Conservation (phyloP, 2,797 vertebrate genomes). For the Alfaro cultratus region DNA sequence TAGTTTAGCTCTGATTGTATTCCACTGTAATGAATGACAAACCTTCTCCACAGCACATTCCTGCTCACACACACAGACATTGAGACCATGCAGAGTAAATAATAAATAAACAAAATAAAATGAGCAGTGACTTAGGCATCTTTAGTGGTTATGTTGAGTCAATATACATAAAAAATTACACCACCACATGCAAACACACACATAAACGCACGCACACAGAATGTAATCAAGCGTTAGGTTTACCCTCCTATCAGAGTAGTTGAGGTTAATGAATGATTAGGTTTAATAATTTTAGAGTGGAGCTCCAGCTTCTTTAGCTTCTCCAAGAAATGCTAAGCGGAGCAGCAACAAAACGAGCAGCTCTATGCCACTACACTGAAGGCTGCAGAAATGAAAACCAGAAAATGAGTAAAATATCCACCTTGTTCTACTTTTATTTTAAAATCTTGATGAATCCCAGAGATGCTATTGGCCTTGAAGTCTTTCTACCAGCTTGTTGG, state of each 20-base stretch:
- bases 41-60: constrained; percentile 53
- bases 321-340: constrained; percentile 64
- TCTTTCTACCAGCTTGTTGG: neutral
- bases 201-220: constrained; percentile 29
- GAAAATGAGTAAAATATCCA: neutral
- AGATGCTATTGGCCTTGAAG: constrained; percentile 3
- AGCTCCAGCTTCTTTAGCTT: constrained; percentile 64
- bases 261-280: constrained; percentile 82
- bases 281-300: constrained; percentile 78
- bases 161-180: neutral
- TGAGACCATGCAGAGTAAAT: constrained; percentile 9
- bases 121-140: constrained; percentile 31
- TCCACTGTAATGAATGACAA: constrained; percentile 82
- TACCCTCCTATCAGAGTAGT: constrained; percentile 80
- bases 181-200: constrained; percentile 12
- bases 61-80: constrained; percentile 20
- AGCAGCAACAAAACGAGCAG: constrained; percentile 25
- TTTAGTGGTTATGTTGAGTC: constrained; percentile 19
- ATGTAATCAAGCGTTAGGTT: constrained; percentile 78
- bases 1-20: constrained; percentile 85
- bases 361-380: constrained; percentile 1
- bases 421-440: neutral
- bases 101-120: constrained; percentile 50
- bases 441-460: neutral
- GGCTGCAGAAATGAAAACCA: constrained; percentile 3